Evolutionary conservation across 2,113 vertebrate species (phyloP).

Genomic region (Aegithalos caudatus): DNA sequence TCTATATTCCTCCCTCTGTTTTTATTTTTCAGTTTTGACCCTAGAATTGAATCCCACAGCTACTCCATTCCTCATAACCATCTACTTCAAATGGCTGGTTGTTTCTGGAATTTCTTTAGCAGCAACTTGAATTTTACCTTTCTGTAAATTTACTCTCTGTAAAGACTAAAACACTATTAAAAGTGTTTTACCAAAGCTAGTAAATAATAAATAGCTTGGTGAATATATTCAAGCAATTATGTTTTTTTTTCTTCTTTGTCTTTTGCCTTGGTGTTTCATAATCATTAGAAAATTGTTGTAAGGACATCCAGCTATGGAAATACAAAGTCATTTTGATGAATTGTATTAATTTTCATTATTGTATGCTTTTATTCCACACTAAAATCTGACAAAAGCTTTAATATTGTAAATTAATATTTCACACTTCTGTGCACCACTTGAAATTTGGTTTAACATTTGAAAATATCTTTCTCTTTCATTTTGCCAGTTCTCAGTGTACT

Average conservation of each 20-base stretch:
- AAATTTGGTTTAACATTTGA: background rate
- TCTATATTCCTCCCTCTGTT: background rate
- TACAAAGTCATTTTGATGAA: background rate
- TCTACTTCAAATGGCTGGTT: background rate
- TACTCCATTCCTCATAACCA: background rate
- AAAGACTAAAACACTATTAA: too few relatives aligned
- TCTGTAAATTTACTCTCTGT: too few relatives aligned
- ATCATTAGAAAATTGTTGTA: background rate
- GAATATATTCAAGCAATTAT: background rate
- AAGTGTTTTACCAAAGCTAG: background rate
- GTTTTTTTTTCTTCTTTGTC: background rate
- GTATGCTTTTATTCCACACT: background rate
- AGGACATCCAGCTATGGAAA: background rate
- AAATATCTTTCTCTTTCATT: background rate
- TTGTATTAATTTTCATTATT: background rate
- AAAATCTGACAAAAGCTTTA: background rate
- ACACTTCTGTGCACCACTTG: background rate
- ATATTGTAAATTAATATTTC: background rate
- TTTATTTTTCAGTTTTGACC: background rate
- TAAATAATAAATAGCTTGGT: background rate
- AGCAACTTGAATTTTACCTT: background rate
- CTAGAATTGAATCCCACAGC: background rate
- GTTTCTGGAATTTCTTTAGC: background rate
- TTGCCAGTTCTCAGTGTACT: background rate
- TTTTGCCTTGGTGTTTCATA: constrained; percentile 31